phyloP scores from a whole-genome alignment of 2,113 vertebrate species.

The Cyanistes caeruleus region DNA sequence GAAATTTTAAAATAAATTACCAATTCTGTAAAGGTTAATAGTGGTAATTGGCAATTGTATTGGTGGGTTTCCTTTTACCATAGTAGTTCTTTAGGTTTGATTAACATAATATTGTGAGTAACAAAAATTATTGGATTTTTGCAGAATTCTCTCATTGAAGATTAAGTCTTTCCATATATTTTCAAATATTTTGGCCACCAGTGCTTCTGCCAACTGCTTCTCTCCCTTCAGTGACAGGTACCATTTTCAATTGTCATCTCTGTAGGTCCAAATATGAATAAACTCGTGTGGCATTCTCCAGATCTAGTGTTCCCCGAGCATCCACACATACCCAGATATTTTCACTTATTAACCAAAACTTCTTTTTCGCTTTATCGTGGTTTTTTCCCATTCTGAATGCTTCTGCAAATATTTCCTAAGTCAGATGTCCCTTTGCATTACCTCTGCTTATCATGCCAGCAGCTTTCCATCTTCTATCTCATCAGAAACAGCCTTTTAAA shows the following conservation, averaged over 20 bases:
- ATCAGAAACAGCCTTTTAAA: neutral
- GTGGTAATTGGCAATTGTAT: neutral
- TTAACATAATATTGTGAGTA: neutral
- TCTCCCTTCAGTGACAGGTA: neutral
- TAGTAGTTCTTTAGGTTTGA: neutral
- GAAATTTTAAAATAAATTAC: neutral
- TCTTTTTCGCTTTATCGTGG: neutral
- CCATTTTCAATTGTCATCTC: neutral
- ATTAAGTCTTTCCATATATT: neutral
- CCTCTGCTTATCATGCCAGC: neutral
- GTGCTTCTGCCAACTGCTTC: neutral
- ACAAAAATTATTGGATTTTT: neutral
- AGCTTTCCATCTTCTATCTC: neutral
- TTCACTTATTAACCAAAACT: neutral
- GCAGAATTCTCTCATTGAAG: neutral
- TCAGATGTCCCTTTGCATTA: neutral
- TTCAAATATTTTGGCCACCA: neutral
- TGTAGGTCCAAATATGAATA: neutral
- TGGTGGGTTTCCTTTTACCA: neutral
- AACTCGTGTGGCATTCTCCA: neutral
- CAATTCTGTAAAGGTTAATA: neutral
- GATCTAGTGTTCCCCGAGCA: neutral
- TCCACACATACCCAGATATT: neutral
- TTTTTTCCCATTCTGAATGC: neutral
- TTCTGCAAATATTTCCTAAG: neutral